These are phyloP conservation scores for Microcaecilia unicolor DNA, from an alignment of 2,797 vertebrate species.

Conservation along the genomic window DNA sequence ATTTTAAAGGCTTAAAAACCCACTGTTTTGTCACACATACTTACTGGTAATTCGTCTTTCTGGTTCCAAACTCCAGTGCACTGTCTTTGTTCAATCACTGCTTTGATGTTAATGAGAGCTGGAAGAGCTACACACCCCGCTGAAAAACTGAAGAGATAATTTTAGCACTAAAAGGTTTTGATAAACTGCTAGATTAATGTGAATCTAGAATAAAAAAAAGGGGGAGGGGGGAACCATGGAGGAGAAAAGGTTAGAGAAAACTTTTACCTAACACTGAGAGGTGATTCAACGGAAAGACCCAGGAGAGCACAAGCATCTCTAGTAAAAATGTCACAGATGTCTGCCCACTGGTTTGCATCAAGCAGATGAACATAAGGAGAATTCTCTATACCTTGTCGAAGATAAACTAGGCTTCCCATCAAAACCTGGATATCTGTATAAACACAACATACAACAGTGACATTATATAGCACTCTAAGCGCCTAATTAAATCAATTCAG, in stretches of 20 bases:
- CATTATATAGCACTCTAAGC: no score
- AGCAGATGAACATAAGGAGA: conserved; percentile 69
- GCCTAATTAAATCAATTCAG: not conserved
- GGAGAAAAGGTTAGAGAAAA: no score
- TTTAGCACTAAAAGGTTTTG: no score
- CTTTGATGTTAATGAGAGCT: conserved; percentile 73
- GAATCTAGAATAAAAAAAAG: no score
- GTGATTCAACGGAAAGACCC: conserved; percentile 70
- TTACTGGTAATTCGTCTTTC: conserved; percentile 73
- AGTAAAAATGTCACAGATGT: conserved; percentile 77
- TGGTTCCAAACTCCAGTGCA: conserved; percentile 77
- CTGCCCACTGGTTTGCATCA: conserved; percentile 73
- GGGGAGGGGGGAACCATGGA: no score
- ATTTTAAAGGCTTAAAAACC: no score
- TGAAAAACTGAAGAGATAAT: conserved; percentile 54
- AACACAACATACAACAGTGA: not conserved
- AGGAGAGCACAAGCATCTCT: conserved; percentile 69
- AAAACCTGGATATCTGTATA: conserved; percentile 67
- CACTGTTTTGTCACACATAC: no score
- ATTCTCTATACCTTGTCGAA: conserved; percentile 73
- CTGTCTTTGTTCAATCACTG: conserved; percentile 72
- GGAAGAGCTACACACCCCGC: conserved; percentile 73
- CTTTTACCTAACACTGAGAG: conserved; percentile 74
- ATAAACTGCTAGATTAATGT: no score
- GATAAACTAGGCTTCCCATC: conserved; percentile 73